A percentile compares a stretch with the other conserved stretches of the same genome.
phyloP scores from a whole-genome alignment of 2,797 vertebrate species.

The Lates japonicus region DNA sequence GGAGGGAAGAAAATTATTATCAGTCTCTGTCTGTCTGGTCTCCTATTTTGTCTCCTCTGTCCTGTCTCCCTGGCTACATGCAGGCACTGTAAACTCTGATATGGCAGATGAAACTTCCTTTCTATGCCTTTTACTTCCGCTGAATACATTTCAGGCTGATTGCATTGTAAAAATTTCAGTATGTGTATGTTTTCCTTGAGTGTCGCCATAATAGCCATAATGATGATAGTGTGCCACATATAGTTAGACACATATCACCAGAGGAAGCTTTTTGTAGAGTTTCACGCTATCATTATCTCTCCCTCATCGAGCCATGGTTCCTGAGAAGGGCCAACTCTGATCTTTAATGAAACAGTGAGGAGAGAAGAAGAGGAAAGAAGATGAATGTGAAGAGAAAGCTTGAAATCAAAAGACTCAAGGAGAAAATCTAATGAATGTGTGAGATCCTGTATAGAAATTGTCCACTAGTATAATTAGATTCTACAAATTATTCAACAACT shows the following conservation, averaged over 20 bases:
- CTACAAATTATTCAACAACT: background rate
- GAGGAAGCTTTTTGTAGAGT: conserved; percentile 25
- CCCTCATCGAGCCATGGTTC: conserved; percentile 18
- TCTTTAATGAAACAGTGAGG: conserved; percentile 35
- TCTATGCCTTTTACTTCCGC: background rate
- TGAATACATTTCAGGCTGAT: too few species aligned
- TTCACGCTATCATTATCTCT: conserved; percentile 52
- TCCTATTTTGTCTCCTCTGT: background rate
- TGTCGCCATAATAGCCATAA: conserved; percentile 33
- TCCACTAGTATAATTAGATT: background rate
- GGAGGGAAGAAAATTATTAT: conserved; percentile 8
- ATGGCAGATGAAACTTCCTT: conserved; percentile 7
- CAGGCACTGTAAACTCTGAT: conserved; percentile 17
- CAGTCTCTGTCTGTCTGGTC: background rate
- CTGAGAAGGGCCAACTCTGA: conserved; percentile 49
- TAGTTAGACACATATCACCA: conserved; percentile 1
- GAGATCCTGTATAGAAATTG: background rate
- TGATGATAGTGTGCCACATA: conserved; percentile 24
- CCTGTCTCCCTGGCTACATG: background rate
- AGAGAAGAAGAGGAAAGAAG: background rate
- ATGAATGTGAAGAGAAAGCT: background rate
- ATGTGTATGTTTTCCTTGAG: background rate
- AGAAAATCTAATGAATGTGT: conserved; percentile 1
- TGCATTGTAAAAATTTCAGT: too few species aligned
- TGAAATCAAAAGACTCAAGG: background rate